Conservation (phyloP, 2,888 invertebrate species). For the Nectonema munidae region DNA sequence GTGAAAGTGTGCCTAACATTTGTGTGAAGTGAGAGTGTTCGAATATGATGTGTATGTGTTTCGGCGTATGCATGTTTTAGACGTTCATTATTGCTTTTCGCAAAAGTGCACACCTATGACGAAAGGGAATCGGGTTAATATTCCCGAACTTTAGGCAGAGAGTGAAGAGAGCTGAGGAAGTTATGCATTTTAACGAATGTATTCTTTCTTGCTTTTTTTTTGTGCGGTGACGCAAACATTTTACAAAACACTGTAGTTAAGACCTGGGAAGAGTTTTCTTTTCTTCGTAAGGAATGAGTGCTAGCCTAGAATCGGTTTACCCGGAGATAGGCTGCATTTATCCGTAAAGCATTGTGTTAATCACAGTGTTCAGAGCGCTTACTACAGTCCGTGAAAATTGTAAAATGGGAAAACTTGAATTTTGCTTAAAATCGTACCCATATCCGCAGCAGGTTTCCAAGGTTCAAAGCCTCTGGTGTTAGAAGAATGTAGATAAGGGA, state of each 20-base stretch:
- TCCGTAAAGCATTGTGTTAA: too few species aligned
- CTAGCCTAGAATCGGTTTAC: too few species aligned
- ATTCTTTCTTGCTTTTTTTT: too few species aligned
- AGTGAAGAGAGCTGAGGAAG: too few species aligned
- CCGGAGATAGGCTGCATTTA: too few species aligned
- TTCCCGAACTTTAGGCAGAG: constrained; percentile 20
- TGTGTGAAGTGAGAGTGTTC: too few species aligned
- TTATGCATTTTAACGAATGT: too few species aligned
- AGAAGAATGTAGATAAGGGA: constrained; percentile 36
- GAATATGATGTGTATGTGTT: too few species aligned
- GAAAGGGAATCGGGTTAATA: constrained; percentile 24
- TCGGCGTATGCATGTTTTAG: too few species aligned
- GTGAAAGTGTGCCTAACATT: constrained; percentile 15
- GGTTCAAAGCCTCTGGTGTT: constrained; percentile 36
- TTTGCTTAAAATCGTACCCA: constrained; percentile 32
- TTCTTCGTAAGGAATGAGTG: constrained; percentile 25
- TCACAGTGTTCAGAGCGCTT: too few species aligned
- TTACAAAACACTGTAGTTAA: constrained; percentile 16
- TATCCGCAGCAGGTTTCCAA: constrained; percentile 43
- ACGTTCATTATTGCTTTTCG: constrained; percentile 14
- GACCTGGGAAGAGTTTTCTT: constrained; percentile 26
- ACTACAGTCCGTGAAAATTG: constrained; percentile 26
- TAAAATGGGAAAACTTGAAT: constrained; percentile 23
- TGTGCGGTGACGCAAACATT: too few species aligned
- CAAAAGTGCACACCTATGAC: constrained; percentile 16